Base-by-base conservation (phyloP, 2,113 vertebrate genomes). In the Morone chrysops region DNA sequence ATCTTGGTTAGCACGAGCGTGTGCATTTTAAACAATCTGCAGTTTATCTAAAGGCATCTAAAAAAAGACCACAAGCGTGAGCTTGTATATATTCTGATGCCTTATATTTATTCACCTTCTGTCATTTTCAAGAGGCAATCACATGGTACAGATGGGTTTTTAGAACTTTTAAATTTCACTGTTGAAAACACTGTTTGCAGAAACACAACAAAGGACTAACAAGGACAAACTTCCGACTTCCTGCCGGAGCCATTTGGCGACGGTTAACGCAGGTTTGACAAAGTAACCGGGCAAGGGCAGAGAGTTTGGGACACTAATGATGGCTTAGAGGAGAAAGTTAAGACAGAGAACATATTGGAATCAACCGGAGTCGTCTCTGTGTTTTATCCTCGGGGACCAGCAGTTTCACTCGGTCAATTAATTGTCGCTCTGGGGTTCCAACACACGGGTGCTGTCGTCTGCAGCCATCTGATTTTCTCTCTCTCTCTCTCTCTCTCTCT, bases 261-360 rank as follows among this genome's bases (percentile, higher is more conserved):
- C 38, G 20, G 70, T 56, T 60, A 61, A 16, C n/a, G 2, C 69
- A 40, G 74, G 70, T 78, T 78, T 25, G 75, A 73, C 70, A n/a
- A 18, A 66, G 66, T 16, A 45, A 14, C 53, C 2, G 36, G 48
- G n/a, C n/a, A 18, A 78, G 41, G 76, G 20, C 65, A 18, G 66
- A 22, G 8, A n/a, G 62, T 56, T 50, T 48, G 50, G 57, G 63
- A 36, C 67, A 11, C 25, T 88, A 74, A 86, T 75, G 78, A 84
- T 67, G 86, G 60, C 81, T 81, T 8, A 14, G 38, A 82, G 83
- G 73, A 53, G 75, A 31, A 22, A 18, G 80, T 54, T n/a, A 41
- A 85, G 87, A 69, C 54, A 13, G 50, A 7, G 43, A 80, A 61
- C 77, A 47, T 70, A 59, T 59, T 75, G 69, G 73, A 84, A 41